Base-by-base conservation (phyloP, 2,888 invertebrate genomes). In the Eurytoma californica region DNA sequence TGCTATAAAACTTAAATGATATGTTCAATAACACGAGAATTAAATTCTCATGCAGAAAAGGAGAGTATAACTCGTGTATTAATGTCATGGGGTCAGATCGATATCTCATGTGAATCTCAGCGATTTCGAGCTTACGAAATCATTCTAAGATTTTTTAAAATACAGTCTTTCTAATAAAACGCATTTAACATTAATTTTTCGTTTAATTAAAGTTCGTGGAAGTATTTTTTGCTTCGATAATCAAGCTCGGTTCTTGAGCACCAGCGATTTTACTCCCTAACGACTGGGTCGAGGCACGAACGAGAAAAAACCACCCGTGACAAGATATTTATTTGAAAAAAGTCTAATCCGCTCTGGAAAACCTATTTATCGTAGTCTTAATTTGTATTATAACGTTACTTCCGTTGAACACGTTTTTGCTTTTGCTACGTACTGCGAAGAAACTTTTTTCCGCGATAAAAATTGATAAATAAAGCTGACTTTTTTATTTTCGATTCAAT, bases 111-210 rank as follows among this genome's bases (percentile, higher is more conserved):
- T 79, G 14, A 57, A 51, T 67, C 66, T 66, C 18, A 55, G 24
- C 20, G 68, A 74, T 75, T 74, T 74, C 57, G 63, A 68, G 16
- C 12, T 61, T 16, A 28, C 67, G 61, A 72, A 78, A 55, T 74
- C 70, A 16, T 61, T 39, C 74, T 79, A 53, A 67, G 80, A 77
- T 51, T 78, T 77, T 85, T 80, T 84, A 39, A 39, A 39, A 39
- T 85, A 86, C 85, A 86, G 86, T 86, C 86, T 86, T 86, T 84
- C 86, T 85, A 86, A 84, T 39, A 63, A 80, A 82, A 82, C 75
- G 72, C 77, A 60, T 73, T 72, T 74, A 65, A 58, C 70, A 47
- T 67, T 75, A 58, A 28, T 49, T 66, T 65, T 55, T 28, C 61
- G 30, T 55, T 66, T 80, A 55, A 72, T 77, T 30, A 77, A 77